Evolutionary conservation across 2,888 invertebrate species (phyloP).

Genomic region (Timema cristinae): DNA sequence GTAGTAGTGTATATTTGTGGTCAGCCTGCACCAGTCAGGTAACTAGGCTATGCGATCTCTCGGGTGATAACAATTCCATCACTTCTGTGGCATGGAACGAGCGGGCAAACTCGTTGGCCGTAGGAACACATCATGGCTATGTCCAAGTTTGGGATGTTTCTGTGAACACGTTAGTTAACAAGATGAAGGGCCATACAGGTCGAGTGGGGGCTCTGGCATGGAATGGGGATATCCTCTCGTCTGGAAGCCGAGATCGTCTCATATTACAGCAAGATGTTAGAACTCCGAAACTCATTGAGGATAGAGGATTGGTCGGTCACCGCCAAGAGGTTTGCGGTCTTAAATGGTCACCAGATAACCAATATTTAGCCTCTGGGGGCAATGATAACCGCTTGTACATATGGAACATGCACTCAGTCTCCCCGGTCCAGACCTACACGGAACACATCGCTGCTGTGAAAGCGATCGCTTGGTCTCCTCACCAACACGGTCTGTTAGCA

Average conservation of each 20-base stretch:
- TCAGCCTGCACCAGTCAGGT: slow-evolving; percentile 98
- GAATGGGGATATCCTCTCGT: slow-evolving; percentile 93
- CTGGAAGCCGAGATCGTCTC: slow-evolving; percentile 89
- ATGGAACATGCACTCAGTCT: slow-evolving; percentile 76
- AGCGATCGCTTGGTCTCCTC: slow-evolving; percentile 98
- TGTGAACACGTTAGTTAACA: slow-evolving; percentile 83
- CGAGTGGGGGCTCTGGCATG: slow-evolving; percentile 93
- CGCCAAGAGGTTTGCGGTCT: slow-evolving; percentile 96
- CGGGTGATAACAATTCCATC: slow-evolving; percentile 88
- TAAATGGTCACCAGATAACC: slow-evolving; percentile 98
- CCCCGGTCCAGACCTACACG: slow-evolving; percentile 91
- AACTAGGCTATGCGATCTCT: slow-evolving; percentile 91
- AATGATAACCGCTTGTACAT: slow-evolving; percentile 95
- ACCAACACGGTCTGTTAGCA: slow-evolving; percentile 93
- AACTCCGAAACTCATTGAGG: slow-evolving; percentile 64
- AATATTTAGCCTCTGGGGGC: slow-evolving; percentile 95
- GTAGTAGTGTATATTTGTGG: slow-evolving; percentile 98
- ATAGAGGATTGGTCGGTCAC: slow-evolving; percentile 80
- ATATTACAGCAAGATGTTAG: slow-evolving; percentile 93
- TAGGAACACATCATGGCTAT: slow-evolving; percentile 94
- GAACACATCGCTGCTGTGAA: slow-evolving; percentile 88
- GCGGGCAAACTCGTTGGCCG: slow-evolving; percentile 84
- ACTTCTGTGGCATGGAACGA: slow-evolving; percentile 99
- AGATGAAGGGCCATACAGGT: slow-evolving; percentile 86
- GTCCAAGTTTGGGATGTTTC: slow-evolving; percentile 98